Evolutionary conservation across 2,888 invertebrate species (phyloP), one percentile per base, ranked within the genome.

Genomic region (Sinodicranocentrus sp.): DNA sequence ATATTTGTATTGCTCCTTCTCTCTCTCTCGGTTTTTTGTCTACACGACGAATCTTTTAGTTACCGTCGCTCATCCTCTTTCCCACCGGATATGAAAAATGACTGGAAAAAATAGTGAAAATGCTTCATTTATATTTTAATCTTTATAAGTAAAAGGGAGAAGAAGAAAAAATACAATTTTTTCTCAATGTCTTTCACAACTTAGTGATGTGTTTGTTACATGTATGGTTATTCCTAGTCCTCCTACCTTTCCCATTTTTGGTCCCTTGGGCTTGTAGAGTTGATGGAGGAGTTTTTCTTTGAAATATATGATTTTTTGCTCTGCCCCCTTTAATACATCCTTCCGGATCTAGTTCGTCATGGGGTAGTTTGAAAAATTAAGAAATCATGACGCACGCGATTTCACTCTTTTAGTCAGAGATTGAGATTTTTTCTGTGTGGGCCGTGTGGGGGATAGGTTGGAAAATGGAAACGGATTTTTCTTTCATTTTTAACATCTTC

Each of bases 61-160:
- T 63, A 43, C 43, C 43, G 33, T 63, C 65, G 15, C 61, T 67
- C 75, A 44, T 48, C n/a, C 65, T 33, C 19, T 68, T 72, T 63
- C 76, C 78, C 63, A 79, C 84, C 86, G 86, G 86, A 86, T 84
- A 86, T 86, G 84, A 86, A 84, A 84, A 86, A 86, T 86, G 86
- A 79, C 79, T 82, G 71, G 68, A 80, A 44, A 79, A 44, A 79
- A 65, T 43, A 68, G 72, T 68, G 76, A 77, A 78, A 78, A 44
- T 68, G 33, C 17, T 15, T 70, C 59, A 68, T 78, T 59, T 68
- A 78, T 78, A 59, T 78, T 78, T 68, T 39, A 77, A 28, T 44
- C 10, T 25, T 33, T 5, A 28, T 68, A 33, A 26, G 6, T 63
- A 15, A 63, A 3, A 15, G 6, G 48, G n/a, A 80, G 25, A 3